These are phyloP conservation scores for Netelia melanura DNA, from an alignment of 2,888 invertebrate genomes.

Conservation along the genomic window DNA sequence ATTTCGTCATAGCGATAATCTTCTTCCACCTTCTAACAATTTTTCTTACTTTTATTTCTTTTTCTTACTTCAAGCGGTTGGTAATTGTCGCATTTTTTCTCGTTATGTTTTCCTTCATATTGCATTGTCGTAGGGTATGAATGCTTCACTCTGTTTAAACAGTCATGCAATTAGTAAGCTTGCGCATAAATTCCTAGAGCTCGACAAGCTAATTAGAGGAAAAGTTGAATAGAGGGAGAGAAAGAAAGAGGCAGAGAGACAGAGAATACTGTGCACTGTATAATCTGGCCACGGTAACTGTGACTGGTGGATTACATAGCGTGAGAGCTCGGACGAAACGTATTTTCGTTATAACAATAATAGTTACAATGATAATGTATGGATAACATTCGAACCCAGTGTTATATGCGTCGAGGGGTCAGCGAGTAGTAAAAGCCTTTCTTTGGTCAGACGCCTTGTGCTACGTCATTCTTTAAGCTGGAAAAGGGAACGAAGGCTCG, in stretches of 20 bases:
- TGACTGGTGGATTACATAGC: constrained; percentile 31
- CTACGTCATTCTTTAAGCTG: constrained; percentile 16
- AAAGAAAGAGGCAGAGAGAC: constrained; percentile 11
- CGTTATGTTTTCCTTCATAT: neutral
- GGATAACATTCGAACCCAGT: constrained; percentile 33
- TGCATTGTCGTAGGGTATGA: constrained; percentile 8
- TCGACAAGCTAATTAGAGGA: constrained; percentile 49
- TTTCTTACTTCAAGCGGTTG: neutral
- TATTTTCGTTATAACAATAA: constrained; percentile 31
- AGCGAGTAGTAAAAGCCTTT: constrained; percentile 55
- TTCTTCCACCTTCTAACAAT: neutral
- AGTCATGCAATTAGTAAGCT: constrained; percentile 33
- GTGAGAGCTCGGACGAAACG: constrained; percentile 17
- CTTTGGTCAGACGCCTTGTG: constrained; percentile 36
- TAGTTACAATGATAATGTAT: constrained; percentile 22
- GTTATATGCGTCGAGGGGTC: constrained; percentile 37
- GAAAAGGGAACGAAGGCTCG: neutral
- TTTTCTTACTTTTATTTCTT: neutral
- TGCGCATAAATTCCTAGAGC: constrained; percentile 33
- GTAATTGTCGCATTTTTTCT: neutral
- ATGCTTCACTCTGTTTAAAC: constrained; percentile 35
- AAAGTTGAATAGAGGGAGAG: constrained; percentile 39
- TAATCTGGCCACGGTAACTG: constrained; percentile 22
- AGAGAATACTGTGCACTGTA: neutral
- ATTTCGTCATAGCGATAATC: neutral